These are phyloP conservation scores for Aphelenchoides bicaudatus DNA, from an alignment of 2,888 invertebrate species.

Conservation along the genomic window DNA sequence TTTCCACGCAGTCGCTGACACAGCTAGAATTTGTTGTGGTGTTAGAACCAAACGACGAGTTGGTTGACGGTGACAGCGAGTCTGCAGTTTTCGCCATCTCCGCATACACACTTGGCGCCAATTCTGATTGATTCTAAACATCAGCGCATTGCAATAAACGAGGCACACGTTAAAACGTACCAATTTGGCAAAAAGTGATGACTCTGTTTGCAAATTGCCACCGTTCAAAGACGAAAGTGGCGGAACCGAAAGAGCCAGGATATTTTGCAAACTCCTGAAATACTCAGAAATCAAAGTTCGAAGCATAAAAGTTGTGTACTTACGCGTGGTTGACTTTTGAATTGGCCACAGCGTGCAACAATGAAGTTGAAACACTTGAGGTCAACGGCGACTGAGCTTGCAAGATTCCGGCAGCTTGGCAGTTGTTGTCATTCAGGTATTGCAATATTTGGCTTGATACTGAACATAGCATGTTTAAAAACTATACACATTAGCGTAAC, in stretches of 20 bases:
- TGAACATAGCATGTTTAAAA: conserved; percentile 21
- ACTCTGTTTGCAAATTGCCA: too few relatives aligned
- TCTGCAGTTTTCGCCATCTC: conserved; percentile 1
- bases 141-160: too few relatives aligned
- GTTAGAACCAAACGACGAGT: conserved; percentile 12
- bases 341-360: conserved; percentile 17
- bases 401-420: conserved; percentile 25
- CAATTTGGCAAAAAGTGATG: too few relatives aligned
- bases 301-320: too few relatives aligned
- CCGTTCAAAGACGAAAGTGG: too few relatives aligned
- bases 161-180: too few relatives aligned
- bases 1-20: too few relatives aligned
- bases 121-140: too few relatives aligned
- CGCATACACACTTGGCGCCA: too few relatives aligned
- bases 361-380: background rate
- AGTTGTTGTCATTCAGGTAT: conserved; percentile 38
- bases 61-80: conserved; percentile 9
- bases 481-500: background rate
- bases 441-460: conserved; percentile 37
- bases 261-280: conserved; percentile 1
- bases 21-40: conserved; percentile 5
- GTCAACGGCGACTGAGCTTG: conserved; percentile 10
- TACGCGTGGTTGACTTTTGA: conserved; percentile 6
- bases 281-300: too few relatives aligned
- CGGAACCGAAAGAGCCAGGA: conserved; percentile 6